Conservation (phyloP, 92 coral and sea anemone species). For the Paramuricea clavata region DNA sequence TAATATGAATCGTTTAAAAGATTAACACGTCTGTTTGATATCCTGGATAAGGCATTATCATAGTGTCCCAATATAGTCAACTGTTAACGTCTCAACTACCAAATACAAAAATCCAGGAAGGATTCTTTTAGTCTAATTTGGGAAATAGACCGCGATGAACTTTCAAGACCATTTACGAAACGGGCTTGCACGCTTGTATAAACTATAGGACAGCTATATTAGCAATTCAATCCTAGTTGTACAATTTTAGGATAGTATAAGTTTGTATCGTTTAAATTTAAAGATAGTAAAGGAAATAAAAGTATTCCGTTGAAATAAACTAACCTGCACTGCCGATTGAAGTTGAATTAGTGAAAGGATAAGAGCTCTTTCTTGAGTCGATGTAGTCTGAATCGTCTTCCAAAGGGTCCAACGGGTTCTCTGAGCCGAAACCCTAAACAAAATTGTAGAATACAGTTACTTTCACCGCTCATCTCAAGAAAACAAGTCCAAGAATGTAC, state of each 20-base stretch:
- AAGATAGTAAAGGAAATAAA: background rate
- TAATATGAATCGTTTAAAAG: background rate
- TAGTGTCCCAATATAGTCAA: too few relatives aligned
- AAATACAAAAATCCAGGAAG: background rate
- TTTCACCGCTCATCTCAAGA: background rate
- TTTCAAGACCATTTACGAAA: background rate
- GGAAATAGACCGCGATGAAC: background rate
- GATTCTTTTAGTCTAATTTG: too few relatives aligned
- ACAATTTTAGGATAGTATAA: background rate
- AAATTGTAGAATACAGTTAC: background rate
- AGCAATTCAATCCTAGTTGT: background rate
- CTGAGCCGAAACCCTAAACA: conserved; percentile 46
- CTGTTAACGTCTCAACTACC: too few relatives aligned
- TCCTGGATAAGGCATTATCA: too few relatives aligned
- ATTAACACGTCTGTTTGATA: background rate
- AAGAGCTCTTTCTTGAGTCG: conserved; percentile 86
- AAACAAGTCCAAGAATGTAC: background rate
- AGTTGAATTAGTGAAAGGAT: conserved; percentile 42
- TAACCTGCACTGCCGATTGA: conserved; percentile 49
- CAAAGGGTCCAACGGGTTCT: conserved; percentile 84
- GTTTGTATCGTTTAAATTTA: background rate
- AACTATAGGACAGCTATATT: background rate
- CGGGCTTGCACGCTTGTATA: background rate
- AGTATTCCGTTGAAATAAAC: background rate
- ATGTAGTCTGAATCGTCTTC: conserved; percentile 93